Base-by-base conservation (phyloP, 2,113 vertebrate species). In the Himantopus leucocephalus region DNA sequence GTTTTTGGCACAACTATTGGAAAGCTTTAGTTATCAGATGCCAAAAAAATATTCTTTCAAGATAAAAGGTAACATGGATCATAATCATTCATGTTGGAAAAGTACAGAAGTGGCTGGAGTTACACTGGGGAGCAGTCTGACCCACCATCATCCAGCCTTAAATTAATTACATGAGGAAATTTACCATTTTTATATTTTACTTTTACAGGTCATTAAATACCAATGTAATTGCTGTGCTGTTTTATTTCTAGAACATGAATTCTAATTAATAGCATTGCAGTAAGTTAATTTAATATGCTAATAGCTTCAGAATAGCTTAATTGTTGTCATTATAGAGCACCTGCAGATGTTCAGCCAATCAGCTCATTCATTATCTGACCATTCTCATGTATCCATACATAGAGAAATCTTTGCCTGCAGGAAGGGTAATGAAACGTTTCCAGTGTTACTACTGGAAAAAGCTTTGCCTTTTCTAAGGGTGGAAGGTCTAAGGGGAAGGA, bases 261-360 rank as follows among this genome's bases (percentile, higher is more conserved):
- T 95, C 77, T 91, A 96, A 96, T 96, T 94, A 96, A 96, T 91
- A 93, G 74, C 76, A 93, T 94, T 88, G 62, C 86, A 88, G 71
- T 82, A 62, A 95, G 86, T 93, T 95, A 90, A 94, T 97, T 92
- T 91, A 81, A 96, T 96, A 94, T 83, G 94, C 86, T 96, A 90
- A 92, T 91, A 93, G 94, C 92, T 97, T 93, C 82, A 92, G 88
- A 97, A 97, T 90, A 95, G 94, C 56, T 94, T 96, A 98, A 97
- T 92, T 96, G 93, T 96, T 98, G 92, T 88, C 86, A 96, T 97
- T 95, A 94, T 15, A 94, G 93, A 96, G 93, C 79, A 96, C 78
- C 71, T 97, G 81, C 89, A 95, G 79, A 92, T 97, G 83, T 94
- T 95, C 75, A 91, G 56, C 85, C 94, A 89, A n/a, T 85, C 94